Base-by-base conservation (phyloP, 64 coral and sea anemone genomes). In the Dendrophyllia cribrosa region DNA sequence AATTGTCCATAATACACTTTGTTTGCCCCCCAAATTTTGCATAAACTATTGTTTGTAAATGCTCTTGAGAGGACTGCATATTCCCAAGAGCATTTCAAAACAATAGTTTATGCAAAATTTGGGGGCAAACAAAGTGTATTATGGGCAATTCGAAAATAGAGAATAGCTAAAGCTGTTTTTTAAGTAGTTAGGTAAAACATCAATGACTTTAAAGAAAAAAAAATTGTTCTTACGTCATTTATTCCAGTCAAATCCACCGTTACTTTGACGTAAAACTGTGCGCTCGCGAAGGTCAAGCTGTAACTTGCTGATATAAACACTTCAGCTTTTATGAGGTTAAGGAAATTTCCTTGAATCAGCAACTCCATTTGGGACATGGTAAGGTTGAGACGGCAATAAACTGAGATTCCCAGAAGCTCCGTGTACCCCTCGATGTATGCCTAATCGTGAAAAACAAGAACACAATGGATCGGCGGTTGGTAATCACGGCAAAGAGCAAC, bases 401-500 rank as follows among this genome's bases (percentile, higher is more conserved):
- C 76, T 45, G 61, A 73, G 48, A 99, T 99, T 19, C 90, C 89
- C 26, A 99, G 86, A 9, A 99, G 65, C 48, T 78, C 60, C 24
- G 93, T 93, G 65, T 96, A 99, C 24, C 97, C 97, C 76, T 99
- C 97, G 53, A 99, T 88, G 85, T 93, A 96, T 9, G 85, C 79
- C 96, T 98, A 20, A 4, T 21, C n/a, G 34, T 25, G 89, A 79
- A 52, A 55, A 53, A 43, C 34, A 34, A 34, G 34, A 34, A 34
- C 34, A 34, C 34, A 34, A 34, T 34, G 34, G 34, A 70, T 11
- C 67, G 21, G 21, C 24, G 0, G 9, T 70, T 23, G 8, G 21
- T 12, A 56, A 56, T 9, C 34, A 34, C 34, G 34, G 34, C 34
- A 34, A 34, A 34, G 34, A 34, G 34, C 34, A 34, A 34, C 34